Evolutionary conservation across 2,888 invertebrate genomes (phyloP).

Genomic region (Drepanosiphum platanoidis): DNA sequence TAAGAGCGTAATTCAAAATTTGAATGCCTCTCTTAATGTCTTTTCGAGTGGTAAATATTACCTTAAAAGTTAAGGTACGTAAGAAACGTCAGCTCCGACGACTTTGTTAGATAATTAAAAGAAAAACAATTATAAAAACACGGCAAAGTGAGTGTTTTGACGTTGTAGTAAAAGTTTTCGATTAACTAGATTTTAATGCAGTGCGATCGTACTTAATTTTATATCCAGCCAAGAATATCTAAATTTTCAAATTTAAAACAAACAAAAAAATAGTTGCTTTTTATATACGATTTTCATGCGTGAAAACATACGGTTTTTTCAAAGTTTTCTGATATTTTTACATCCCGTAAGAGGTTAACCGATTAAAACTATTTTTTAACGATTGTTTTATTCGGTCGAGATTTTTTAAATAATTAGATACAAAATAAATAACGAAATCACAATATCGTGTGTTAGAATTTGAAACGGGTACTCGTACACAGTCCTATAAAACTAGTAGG

Average conservation of each 20-base stretch:
- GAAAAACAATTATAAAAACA: slow-evolving; percentile 22
- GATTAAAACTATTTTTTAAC: too few relatives aligned
- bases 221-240: slow-evolving; percentile 8
- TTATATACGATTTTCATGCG: too few relatives aligned
- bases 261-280: too few relatives aligned
- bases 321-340: too few relatives aligned
- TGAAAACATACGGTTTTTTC: too few relatives aligned
- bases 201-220: not conserved
- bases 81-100: not conserved
- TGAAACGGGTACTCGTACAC: too few relatives aligned
- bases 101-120: slow-evolving; percentile 20
- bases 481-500: too few relatives aligned
- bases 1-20: not conserved
- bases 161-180: slow-evolving; percentile 28
- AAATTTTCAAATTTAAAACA: slow-evolving; percentile 31
- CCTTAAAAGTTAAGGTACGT: slow-evolving; percentile 9
- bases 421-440: too few relatives aligned
- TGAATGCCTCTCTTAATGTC: slow-evolving; percentile 14
- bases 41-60: slow-evolving; percentile 12
- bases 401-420: too few relatives aligned
- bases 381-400: too few relatives aligned
- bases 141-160: not conserved
- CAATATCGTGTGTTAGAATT: too few relatives aligned
- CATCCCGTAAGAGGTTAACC: too few relatives aligned
- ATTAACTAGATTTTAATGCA: slow-evolving; percentile 6